These are phyloP conservation scores for Otis tarda DNA, from an alignment of 2,113 vertebrate species.

Conservation along the genomic window DNA sequence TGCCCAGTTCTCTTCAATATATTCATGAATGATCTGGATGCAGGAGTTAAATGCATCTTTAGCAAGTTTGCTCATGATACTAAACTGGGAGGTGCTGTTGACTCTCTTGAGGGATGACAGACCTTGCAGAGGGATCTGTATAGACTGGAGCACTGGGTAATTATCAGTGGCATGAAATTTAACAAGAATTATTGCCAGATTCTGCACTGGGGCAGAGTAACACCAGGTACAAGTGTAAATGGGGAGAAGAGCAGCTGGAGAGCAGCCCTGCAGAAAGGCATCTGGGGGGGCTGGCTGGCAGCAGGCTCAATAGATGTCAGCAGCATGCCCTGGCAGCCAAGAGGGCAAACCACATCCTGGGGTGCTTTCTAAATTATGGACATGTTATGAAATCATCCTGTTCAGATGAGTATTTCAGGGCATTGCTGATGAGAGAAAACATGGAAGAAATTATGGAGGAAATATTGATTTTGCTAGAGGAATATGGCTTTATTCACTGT, in stretches of 20 bases:
- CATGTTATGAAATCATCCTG: not conserved
- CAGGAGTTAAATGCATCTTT: not conserved
- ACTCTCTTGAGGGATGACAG: not conserved
- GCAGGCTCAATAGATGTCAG: not conserved
- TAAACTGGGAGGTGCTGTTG: not conserved
- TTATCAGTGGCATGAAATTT: not conserved
- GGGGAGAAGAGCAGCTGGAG: not conserved
- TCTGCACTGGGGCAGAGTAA: not conserved
- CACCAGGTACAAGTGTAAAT: too few species aligned
- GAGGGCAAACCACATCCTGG: not conserved
- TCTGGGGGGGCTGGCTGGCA: accelerated
- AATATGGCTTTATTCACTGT: not conserved
- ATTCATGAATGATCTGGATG: not conserved
- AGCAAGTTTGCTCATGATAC: not conserved
- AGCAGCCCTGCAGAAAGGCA: not conserved
- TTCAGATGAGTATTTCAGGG: not conserved
- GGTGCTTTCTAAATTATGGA: not conserved
- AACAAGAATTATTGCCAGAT: not conserved
- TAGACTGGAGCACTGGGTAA: not conserved
- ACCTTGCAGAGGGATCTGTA: not conserved
- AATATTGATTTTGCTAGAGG: not conserved
- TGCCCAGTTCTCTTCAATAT: not conserved
- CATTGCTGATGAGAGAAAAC: not conserved
- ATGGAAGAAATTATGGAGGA: not conserved
- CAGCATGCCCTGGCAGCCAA: not conserved